Evolutionary conservation across 2,797 vertebrate genomes (phyloP).

Genomic region (Mycteria americana): DNA sequence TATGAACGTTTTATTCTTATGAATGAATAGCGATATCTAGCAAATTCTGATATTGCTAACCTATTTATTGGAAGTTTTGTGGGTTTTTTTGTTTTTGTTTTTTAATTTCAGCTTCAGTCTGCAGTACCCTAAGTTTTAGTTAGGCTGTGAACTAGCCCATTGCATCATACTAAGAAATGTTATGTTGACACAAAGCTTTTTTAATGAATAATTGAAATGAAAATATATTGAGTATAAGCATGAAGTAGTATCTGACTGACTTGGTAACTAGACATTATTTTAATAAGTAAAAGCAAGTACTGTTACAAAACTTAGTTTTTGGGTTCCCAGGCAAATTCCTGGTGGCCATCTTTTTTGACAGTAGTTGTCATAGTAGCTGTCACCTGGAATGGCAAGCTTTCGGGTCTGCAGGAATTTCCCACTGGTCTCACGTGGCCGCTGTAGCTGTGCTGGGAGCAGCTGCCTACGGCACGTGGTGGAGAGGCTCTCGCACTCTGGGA

Average conservation of each 20-base stretch:
- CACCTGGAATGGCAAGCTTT: not conserved
- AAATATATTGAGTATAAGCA: not conserved
- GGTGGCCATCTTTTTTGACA: not conserved
- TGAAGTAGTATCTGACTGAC: not conserved
- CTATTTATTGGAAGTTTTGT: not conserved
- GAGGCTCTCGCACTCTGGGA: not conserved
- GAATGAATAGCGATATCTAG: not conserved
- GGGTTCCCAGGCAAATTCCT: not conserved
- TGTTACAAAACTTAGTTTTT: not conserved
- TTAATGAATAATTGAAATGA: not conserved
- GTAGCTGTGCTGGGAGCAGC: not conserved
- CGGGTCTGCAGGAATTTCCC: not conserved
- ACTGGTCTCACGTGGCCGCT: fast-evolving
- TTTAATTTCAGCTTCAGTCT: not conserved
- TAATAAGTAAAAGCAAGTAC: not conserved
- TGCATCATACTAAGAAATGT: not conserved
- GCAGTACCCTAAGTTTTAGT: not conserved
- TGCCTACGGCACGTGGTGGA: not conserved
- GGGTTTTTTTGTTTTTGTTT: too few species aligned
- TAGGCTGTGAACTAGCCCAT: not conserved
- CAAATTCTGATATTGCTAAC: not conserved
- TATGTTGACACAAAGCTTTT: not conserved
- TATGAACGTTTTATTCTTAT: not conserved
- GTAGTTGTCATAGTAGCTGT: not conserved
- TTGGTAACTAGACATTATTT: not conserved